These are phyloP conservation scores for Therioaphis trifolii DNA, from an alignment of 2,888 invertebrate species.

Conservation along the genomic window DNA sequence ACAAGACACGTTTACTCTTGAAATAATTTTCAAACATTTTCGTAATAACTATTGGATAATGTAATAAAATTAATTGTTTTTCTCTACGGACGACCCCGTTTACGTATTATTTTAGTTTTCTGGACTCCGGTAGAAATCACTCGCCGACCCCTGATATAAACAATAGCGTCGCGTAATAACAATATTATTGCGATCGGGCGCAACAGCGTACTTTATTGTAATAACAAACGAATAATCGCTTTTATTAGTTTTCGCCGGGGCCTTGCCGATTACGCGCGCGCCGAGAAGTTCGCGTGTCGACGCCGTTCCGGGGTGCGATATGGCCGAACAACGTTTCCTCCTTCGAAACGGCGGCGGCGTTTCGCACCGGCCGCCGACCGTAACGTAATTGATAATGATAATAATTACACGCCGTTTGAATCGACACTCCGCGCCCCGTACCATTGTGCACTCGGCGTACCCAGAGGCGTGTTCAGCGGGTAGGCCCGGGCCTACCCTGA, in stretches of 20 bases:
- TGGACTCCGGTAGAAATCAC: no score
- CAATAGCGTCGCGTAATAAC: not conserved
- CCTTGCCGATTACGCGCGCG: no score
- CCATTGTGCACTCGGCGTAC: not conserved
- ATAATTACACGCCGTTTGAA: slow-evolving; percentile 46
- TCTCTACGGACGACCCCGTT: no score
- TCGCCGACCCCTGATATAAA: not conserved
- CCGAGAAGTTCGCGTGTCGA: slow-evolving; percentile 26
- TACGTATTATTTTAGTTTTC: no score
- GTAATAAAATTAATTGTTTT: no score
- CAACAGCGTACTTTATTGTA: slow-evolving; percentile 1
- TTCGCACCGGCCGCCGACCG: not conserved
- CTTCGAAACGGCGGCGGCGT: not conserved
- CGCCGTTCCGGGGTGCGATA: not conserved
- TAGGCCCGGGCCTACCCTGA: no score
- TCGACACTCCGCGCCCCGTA: no score
- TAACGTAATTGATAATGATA: slow-evolving; percentile 46
- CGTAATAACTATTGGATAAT: no score
- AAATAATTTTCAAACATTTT: no score
- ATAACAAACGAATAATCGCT: not conserved
- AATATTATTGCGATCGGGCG: not conserved
- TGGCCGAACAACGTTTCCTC: slow-evolving; percentile 27
- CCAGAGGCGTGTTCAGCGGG: not conserved
- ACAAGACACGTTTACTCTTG: no score
- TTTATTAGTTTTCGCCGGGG: slow-evolving; percentile 6